Conservation (phyloP, 2,113 vertebrate genomes). For the Paramormyrops kingsleyae region DNA sequence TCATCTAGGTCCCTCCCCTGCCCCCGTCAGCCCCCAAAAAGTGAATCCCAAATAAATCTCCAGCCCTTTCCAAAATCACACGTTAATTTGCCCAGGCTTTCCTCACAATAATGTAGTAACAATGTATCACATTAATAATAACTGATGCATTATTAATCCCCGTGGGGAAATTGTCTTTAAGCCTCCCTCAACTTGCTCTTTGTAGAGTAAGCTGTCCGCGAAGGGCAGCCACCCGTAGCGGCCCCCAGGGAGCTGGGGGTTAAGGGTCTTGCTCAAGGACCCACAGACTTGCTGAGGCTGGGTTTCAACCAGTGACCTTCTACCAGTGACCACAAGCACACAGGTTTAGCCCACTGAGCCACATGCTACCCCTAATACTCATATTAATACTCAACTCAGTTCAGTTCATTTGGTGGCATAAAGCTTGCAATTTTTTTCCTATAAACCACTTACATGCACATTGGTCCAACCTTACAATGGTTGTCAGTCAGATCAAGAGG, state of each 20-base stretch:
- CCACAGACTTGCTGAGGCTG: too few species aligned
- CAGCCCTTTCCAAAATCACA: background rate
- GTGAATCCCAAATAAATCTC: background rate
- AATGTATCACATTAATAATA: background rate
- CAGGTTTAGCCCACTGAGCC: too few species aligned
- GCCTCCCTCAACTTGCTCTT: too few species aligned
- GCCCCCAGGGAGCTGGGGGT: too few species aligned
- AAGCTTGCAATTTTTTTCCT: background rate
- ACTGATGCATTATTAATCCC: too few species aligned
- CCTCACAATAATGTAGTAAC: background rate
- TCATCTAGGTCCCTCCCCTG: background rate
- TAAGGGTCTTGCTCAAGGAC: too few species aligned
- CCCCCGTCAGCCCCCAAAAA: background rate
- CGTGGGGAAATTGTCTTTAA: too few species aligned
- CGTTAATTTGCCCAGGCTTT: background rate
- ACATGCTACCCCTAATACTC: too few species aligned
- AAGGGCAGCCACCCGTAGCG: too few species aligned
- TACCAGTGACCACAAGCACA: too few species aligned
- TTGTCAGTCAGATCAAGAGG: background rate
- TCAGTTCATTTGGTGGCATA: background rate
- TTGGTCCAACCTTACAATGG: background rate
- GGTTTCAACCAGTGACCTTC: too few species aligned
- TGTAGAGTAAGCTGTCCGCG: too few species aligned
- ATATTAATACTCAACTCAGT: background rate
- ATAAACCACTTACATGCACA: background rate